Conservation (phyloP, 2,113 vertebrate genomes). For the Toxotes jaculatrix region DNA sequence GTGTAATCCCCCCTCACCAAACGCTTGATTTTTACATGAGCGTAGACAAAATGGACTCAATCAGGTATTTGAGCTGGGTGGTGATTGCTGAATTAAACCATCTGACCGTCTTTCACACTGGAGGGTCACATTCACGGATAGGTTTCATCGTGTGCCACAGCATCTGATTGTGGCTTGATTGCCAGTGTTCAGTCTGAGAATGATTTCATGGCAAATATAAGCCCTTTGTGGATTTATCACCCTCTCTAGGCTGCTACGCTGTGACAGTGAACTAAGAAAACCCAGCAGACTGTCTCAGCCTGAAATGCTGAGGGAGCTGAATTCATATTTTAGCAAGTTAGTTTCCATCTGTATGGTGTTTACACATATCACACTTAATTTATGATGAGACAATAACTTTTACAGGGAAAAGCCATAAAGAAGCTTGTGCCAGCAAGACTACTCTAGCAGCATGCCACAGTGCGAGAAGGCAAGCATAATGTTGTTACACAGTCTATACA, state of each 20-base stretch:
- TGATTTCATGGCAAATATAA: constrained; percentile 55
- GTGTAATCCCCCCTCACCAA: constrained; percentile 21
- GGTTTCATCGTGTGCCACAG: constrained; percentile 38
- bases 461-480: background rate
- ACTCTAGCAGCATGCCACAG: background rate
- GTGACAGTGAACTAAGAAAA: constrained; percentile 9
- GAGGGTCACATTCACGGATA: constrained; percentile 59
- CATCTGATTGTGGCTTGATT: constrained; percentile 65
- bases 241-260: background rate
- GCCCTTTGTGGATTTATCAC: constrained; percentile 40
- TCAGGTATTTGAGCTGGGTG: constrained; percentile 46
- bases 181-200: constrained; percentile 37
- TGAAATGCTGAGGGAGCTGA: background rate
- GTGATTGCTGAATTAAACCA: constrained; percentile 66
- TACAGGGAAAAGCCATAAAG: constrained; percentile 5
- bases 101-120: constrained; percentile 51
- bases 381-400: constrained; percentile 37
- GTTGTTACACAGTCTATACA: background rate
- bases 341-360: constrained; percentile 15
- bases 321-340: constrained; percentile 25
- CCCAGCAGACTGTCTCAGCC: background rate
- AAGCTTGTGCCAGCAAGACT: constrained; percentile 1
- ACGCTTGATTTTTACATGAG: constrained; percentile 46
- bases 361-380: constrained; percentile 28
- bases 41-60: constrained; percentile 57